Percentiles rank a stretch among this genome's conserved stretches.
Evolutionary conservation across 1,140 invertebrate species (phyloP).

Genomic region (Euglossa dilemma): DNA sequence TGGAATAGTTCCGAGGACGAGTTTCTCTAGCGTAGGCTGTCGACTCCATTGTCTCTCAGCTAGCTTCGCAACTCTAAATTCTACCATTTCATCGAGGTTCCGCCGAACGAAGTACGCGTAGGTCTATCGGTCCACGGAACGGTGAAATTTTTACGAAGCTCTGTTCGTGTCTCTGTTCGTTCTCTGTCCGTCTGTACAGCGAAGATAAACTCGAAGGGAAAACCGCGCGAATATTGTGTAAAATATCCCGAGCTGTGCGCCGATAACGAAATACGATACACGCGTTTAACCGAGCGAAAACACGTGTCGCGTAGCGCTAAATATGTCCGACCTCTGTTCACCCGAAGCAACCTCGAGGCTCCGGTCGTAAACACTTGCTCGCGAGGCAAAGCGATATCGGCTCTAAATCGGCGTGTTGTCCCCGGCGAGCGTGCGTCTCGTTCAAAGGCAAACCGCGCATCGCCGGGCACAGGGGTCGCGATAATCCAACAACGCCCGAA

Average conservation of each 20-base stretch:
- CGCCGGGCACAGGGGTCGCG: neutral
- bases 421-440: neutral
- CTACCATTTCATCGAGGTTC: neutral
- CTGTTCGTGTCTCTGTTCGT: too few species aligned
- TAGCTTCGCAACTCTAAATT: neutral
- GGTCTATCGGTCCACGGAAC: neutral
- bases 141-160: neutral
- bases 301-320: too few species aligned
- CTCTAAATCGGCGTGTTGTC: neutral
- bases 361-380: too few species aligned
- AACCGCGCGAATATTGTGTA: too few species aligned
- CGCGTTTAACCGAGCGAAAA: too few species aligned
- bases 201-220: too few species aligned
- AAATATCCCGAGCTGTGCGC: neutral
- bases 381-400: neutral
- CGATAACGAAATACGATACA: neutral
- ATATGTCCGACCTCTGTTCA: too few species aligned
- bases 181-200: too few species aligned
- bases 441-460: constrained; percentile 7
- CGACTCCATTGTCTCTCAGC: neutral
- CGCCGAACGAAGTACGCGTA: too few species aligned
- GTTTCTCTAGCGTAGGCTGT: constrained; percentile 16
- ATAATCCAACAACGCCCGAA: constrained; percentile 13
- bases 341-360: too few species aligned
- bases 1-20: constrained; percentile 19